These are phyloP conservation scores for Synanthedon tipuliformis DNA, from an alignment of 2,888 invertebrate species.

Conservation along the genomic window DNA sequence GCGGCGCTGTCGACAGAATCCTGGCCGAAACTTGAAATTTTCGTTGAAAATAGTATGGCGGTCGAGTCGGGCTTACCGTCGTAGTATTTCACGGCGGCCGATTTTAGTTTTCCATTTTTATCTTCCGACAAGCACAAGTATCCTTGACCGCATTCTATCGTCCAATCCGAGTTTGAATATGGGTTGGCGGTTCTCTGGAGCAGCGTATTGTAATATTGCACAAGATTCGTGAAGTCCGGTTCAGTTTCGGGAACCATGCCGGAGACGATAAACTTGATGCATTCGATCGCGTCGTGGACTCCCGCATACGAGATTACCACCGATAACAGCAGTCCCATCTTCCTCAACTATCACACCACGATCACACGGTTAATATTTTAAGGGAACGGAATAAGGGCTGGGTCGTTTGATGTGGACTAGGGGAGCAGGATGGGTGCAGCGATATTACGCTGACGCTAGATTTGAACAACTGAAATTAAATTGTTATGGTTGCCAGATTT, in stretches of 20 bases:
- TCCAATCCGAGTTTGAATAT: constrained; percentile 37
- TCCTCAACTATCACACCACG: constrained; percentile 13
- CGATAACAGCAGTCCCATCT: constrained; percentile 81
- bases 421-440: constrained; percentile 50
- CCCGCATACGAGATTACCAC: constrained; percentile 81
- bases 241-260: constrained; percentile 51
- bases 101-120: constrained; percentile 42
- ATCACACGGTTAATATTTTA: constrained; percentile 6
- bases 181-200: constrained; percentile 40
- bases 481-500: constrained; percentile 59
- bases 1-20: constrained; percentile 49
- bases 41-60: constrained; percentile 61
- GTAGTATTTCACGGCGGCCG: constrained; percentile 56
- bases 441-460: constrained; percentile 60
- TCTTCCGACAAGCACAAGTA: constrained; percentile 52
- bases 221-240: constrained; percentile 49
- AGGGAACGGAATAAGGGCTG: constrained; percentile 29
- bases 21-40: constrained; percentile 65
- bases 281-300: constrained; percentile 75
- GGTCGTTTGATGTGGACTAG: constrained; percentile 27
- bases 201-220: constrained; percentile 45
- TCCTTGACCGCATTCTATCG: constrained; percentile 48
- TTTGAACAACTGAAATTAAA: constrained; percentile 70
- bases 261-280: constrained; percentile 61
- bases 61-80: constrained; percentile 46